Evolutionary conservation across 2,888 invertebrate species (phyloP).

Genomic region (Campoplex capitator): DNA sequence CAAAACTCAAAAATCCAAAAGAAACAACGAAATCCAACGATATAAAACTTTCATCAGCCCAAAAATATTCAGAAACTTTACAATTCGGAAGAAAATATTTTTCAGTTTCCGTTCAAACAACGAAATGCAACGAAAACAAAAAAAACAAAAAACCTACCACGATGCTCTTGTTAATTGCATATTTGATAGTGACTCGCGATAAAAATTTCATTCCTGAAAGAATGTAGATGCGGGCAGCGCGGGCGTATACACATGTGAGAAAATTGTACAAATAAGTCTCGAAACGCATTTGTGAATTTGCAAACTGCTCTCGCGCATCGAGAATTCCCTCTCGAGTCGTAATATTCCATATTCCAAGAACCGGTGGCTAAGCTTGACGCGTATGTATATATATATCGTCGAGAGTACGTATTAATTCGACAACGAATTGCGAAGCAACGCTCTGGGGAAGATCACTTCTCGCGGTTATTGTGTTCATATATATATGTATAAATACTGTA

Average conservation of each 20-base stretch:
- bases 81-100: background rate
- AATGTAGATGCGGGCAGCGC: background rate
- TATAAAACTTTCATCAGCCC: background rate
- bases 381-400: slow-evolving; percentile 16
- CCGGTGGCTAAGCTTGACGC: slow-evolving; percentile 23
- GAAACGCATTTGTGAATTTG: slow-evolving; percentile 49
- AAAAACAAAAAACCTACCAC: background rate
- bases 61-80: background rate
- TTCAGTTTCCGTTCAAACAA: background rate
- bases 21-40: too few species aligned
- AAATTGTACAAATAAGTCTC: background rate
- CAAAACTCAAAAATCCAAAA: too few species aligned
- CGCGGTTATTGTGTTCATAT: slow-evolving; percentile 29
- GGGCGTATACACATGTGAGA: background rate
- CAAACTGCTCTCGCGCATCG: slow-evolving; percentile 34
- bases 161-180: background rate
- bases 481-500: background rate
- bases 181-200: background rate
- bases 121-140: too few species aligned
- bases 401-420: slow-evolving; percentile 76
- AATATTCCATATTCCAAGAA: slow-evolving; percentile 58
- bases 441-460: slow-evolving; percentile 70
- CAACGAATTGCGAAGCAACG: slow-evolving; percentile 76
- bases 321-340: slow-evolving; percentile 39
- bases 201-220: background rate